Conservation (phyloP, 2,797 vertebrate species). For the Poecilia gillii region DNA sequence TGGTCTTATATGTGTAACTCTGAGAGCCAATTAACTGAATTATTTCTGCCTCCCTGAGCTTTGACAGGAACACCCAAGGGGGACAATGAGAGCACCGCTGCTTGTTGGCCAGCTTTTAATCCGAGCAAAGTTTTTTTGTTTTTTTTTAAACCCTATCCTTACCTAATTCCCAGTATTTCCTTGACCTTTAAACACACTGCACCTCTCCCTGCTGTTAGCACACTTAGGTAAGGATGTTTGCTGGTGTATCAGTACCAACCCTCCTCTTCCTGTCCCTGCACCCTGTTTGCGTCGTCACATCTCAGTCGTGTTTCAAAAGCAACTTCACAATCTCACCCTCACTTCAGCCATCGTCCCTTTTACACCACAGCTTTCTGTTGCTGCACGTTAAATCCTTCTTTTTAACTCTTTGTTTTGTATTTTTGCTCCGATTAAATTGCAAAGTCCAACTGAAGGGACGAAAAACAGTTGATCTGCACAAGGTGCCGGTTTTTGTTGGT, state of each 20-base stretch:
- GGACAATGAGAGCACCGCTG: slow-evolving; percentile 41
- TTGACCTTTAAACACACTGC: slow-evolving; percentile 8
- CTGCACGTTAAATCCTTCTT: not conserved
- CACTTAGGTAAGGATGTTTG: slow-evolving; percentile 26
- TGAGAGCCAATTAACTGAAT: slow-evolving; percentile 78
- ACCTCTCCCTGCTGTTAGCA: slow-evolving; percentile 29
- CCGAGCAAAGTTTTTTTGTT: slow-evolving; percentile 13
- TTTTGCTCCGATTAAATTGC: slow-evolving; percentile 32
- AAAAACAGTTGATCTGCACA: slow-evolving; percentile 46
- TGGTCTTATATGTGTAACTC: slow-evolving; percentile 46
- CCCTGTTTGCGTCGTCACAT: not conserved
- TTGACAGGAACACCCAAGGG: slow-evolving; percentile 71
- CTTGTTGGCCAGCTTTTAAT: slow-evolving; percentile 41
- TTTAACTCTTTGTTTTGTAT: not conserved
- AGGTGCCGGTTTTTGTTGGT: slow-evolving; percentile 69
- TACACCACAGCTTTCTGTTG: too few relatives aligned
- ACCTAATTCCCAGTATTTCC: slow-evolving; percentile 43
- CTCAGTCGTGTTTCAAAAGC: not conserved
- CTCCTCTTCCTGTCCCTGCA: slow-evolving; percentile 7
- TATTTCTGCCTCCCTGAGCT: slow-evolving; percentile 68
- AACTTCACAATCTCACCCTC: not conserved
- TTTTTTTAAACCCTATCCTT: slow-evolving; percentile 22
- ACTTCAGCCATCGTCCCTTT: not conserved
- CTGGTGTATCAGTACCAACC: slow-evolving; percentile 11
- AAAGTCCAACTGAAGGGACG: not conserved